Evolutionary conservation across 2,797 vertebrate genomes (phyloP), one percentile per base, ranked within the genome.

Genomic region (Macropus fuliginosus): DNA sequence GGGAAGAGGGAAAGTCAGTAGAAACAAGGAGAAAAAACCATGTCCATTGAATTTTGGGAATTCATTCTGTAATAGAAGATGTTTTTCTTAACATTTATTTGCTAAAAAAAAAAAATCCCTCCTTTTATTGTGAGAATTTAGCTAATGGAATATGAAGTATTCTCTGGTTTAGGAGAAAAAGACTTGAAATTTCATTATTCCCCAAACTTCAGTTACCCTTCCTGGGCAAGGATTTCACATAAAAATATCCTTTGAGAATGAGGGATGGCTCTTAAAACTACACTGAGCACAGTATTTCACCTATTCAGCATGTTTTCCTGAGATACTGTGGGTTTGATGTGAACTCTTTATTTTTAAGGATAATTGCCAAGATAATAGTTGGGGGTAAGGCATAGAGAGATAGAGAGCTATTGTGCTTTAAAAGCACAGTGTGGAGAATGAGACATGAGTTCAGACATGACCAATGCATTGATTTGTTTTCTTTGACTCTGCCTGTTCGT

Each of bases 331-430:
- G 94, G 29, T 90, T 93, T 96, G 54, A 40, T 92, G 14, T 18
- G 13, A 18, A 89, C 62, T 91, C 66, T 93, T 57, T 28, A 90
- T 92, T 94, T 96, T 93, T 91, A 93, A 55, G 34, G 56, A 46
- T 56, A 62, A 28, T 95, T 11, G 92, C 59, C 46, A 92, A 56
- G 94, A 57, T 96, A 54, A 94, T 54, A 91, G 91, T 95, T 54
- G 89, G 29, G n/a, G 81, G 3, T 5, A 93, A 50, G 91, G 90
- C 34, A 89, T 40, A 91, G 31, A 46, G n/a, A 95, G 90, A 50
- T 91, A 54, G 56, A 31, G 95, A 92, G 46, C 92, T 13, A 81
- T 81, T 91, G n/a, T 96, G 21, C 40, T 93, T 96, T 97, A 92
- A 74, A 74, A 40, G 16, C 66, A 40, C 66, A 21, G 2, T 81